Evolutionary conservation across 1,140 invertebrate genomes (phyloP).

Genomic region (Subanguina moxae): DNA sequence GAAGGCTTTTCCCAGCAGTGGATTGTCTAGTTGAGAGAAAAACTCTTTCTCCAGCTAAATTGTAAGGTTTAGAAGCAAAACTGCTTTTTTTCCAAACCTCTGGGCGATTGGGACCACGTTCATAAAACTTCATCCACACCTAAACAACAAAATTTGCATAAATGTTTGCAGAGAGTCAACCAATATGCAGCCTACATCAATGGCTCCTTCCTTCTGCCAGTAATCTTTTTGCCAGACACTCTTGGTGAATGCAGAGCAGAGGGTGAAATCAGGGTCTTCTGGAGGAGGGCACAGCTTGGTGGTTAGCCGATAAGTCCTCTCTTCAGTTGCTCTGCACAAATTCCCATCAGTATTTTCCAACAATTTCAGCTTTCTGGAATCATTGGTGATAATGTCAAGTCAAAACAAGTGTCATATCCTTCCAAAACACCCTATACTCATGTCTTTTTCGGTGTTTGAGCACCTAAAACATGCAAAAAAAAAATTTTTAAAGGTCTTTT

Average conservation of each 20-base stretch:
- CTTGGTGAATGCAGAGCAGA: conserved; percentile 57
- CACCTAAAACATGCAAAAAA: too few species aligned
- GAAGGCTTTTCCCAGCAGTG: conserved; percentile 57
- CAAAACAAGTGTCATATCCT: too few species aligned
- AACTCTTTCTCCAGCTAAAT: conserved; percentile 55
- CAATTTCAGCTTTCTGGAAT: conserved; percentile 47
- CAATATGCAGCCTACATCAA: conserved; percentile 44
- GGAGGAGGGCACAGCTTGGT: conserved; percentile 52
- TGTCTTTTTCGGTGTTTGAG: too few species aligned
- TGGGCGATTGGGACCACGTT: conserved; percentile 49
- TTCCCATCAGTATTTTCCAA: conserved; percentile 59
- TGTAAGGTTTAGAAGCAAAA: neutral
- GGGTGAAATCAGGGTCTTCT: conserved; percentile 58
- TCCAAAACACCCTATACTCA: too few species aligned
- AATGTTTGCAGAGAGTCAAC: neutral
- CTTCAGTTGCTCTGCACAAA: conserved; percentile 55
- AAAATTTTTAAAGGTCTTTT: too few species aligned
- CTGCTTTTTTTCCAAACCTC: conserved; percentile 27
- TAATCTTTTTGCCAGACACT: conserved; percentile 60
- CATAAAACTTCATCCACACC: conserved; percentile 57
- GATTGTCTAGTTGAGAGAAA: conserved; percentile 58
- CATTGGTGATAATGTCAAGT: neutral
- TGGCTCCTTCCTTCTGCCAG: conserved; percentile 59
- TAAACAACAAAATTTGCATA: too few species aligned
- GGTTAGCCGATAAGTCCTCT: conserved; percentile 54